Evolutionary conservation across 1,140 invertebrate species (phyloP).

Genomic region (Diprion similis): DNA sequence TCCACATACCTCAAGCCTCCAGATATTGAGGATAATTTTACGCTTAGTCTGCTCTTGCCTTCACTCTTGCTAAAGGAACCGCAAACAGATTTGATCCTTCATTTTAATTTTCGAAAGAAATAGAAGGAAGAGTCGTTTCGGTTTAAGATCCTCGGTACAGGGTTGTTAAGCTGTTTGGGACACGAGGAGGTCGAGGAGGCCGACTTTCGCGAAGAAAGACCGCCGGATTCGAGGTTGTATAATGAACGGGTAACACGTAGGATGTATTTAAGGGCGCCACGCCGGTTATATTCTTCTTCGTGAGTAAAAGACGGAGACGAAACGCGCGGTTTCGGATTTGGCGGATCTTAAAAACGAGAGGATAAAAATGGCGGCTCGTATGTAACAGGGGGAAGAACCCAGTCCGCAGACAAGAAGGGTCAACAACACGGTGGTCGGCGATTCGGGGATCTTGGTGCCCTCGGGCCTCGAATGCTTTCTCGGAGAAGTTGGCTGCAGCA

Average conservation of each 20-base stretch:
- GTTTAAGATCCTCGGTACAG: too few species aligned
- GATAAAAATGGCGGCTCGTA: neutral
- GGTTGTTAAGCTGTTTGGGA: too few species aligned
- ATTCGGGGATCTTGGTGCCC: slow-evolving; percentile 8
- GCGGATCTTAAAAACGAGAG: neutral
- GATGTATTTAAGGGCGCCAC: neutral
- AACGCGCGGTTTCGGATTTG: neutral
- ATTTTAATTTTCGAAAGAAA: too few species aligned
- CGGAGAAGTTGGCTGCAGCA: neutral
- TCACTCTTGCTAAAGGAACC: too few species aligned
- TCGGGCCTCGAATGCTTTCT: neutral
- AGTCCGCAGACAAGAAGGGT: slow-evolving; percentile 7
- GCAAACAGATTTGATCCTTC: too few species aligned
- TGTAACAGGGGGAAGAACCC: neutral
- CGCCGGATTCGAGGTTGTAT: too few species aligned
- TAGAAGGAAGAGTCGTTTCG: too few species aligned
- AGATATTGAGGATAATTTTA: too few species aligned
- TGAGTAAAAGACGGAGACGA: neutral
- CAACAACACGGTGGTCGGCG: slow-evolving; percentile 8
- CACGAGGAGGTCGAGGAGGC: too few species aligned
- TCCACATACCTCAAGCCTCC: too few species aligned
- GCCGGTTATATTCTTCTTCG: neutral
- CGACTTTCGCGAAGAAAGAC: too few species aligned
- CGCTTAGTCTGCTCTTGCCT: too few species aligned
- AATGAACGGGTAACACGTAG: neutral